Evolutionary conservation across 2,113 vertebrate genomes (phyloP), one percentile per base, ranked within the genome.

Genomic region (Erythrocebus patas): DNA sequence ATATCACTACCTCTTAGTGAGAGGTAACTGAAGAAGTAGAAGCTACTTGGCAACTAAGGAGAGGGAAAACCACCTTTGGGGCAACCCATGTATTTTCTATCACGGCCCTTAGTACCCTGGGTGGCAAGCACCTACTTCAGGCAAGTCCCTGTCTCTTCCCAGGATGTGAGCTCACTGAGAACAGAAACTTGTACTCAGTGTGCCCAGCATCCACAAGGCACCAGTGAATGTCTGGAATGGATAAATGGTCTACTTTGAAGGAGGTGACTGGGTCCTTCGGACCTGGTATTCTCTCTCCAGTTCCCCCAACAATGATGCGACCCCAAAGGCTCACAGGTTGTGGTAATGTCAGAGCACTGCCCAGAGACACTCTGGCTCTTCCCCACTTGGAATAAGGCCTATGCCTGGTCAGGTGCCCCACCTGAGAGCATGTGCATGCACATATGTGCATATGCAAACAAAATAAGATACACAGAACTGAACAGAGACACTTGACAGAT

Each of bases 371-470:
- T 43, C 38, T n/a, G 20, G 50, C 23, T 93, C 81, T 70, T 90
- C 16, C 80, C n/a, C 0, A 8, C 40, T n/a, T 68, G n/a, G 50
- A 97, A 95, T 68, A 96, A 96, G 70, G 89, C 59, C 86, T 45
- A 80, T 27, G 83, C 52, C 79, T 91, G 61, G 75, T 84, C 91
- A 92, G 52, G 59, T 66, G 64, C n/a, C 12, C 45, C 20, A 43
- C 43, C 48, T 88, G 57, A 84, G 81, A 97, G 40, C 52, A 96
- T 93, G 27, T 91, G 66, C 59, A 97, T 95, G 76, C 38, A 75
- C 68, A 48, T 2, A 13, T 43, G 48, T 64, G 68, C 40, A 48
- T 59, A 48, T 17, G 27, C 87, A 81, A 85, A 95, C 81, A 94
- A 73, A 97, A 59, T 68, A 91, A 93, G 89, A 90, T 23, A 94